Base-by-base conservation (phyloP, 2,888 invertebrate species). In the Aleiodes alternator region DNA sequence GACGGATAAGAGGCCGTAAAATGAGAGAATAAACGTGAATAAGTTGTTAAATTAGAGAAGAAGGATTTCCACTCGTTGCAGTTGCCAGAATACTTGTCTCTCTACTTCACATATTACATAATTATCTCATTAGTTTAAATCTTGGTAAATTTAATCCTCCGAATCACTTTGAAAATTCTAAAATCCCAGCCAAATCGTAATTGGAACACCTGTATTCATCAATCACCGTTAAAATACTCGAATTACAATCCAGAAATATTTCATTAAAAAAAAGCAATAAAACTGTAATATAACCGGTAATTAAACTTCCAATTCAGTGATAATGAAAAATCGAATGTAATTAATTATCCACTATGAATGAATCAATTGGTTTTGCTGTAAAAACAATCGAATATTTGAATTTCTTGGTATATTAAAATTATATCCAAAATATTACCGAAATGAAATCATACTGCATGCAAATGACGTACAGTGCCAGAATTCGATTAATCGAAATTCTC, bases 121-220 rank as follows among this genome's bases (percentile, higher is more conserved):
- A 81, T 83, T 79, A 81, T 79, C 81, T 82, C 80, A 83, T 83
- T 82, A 82, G 78, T 64, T 64, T 59, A 59, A 59, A 34, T 59
- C 75, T 77, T 74, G 69, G 79, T 79, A 80, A 76, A 78, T 81
- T 78, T 64, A 64, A 64, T 64, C 16, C 64, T 5, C 23, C 4
- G 43, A 64, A 64, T 64, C 64, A 48, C 64, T 64, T 48, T 43
- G 43, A 64, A 48, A 64, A 64, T 43, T 43, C 64, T 48, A 23
- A 64, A 43, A 64, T 64, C 29, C 43, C 12, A 43, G 64, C 64
- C 64, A 64, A 64, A 64, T 16, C 9, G 31, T 59, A 59, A 59
- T 59, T 59, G 31, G 3, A 16, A 64, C 64, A 64, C 64, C 64
- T 64, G 64, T 38, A 38, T 14, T 48, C 48, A 64, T 64, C 43